phyloP scores from a whole-genome alignment of 2,113 vertebrate species.

The Cervus canadensis region DNA sequence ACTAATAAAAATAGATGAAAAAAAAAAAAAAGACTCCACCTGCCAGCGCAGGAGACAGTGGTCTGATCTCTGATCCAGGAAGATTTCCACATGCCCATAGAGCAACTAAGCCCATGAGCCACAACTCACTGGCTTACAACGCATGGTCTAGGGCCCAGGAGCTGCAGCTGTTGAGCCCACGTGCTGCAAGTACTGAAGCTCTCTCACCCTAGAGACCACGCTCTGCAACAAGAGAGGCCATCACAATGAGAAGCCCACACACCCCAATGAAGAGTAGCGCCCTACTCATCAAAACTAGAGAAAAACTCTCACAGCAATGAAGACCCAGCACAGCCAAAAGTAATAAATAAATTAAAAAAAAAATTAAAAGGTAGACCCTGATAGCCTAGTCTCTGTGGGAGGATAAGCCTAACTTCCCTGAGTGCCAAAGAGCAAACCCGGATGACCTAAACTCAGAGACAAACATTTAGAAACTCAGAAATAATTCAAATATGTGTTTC shows the following conservation, averaged over 20 bases:
- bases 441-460: neutral
- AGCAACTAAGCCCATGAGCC: neutral
- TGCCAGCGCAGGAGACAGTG: neutral
- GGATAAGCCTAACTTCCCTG: neutral
- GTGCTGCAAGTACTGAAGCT: neutral
- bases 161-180: neutral
- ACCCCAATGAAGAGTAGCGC: neutral
- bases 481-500: neutral
- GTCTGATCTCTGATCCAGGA: neutral
- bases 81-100: fast-evolving
- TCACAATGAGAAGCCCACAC: neutral
- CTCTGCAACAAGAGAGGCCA: neutral
- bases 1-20: no score
- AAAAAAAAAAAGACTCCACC: neutral
- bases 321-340: neutral
- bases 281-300: neutral
- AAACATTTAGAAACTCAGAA: neutral
- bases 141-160: neutral
- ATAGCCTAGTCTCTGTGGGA: neutral
- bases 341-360: no score
- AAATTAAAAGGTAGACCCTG: neutral
- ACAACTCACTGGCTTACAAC: neutral
- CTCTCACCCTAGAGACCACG: neutral
- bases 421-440: neutral
- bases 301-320: neutral